These are phyloP conservation scores for Rhegmatorhina hoffmannsi DNA, from an alignment of 2,113 vertebrate genomes.

Conservation along the genomic window DNA sequence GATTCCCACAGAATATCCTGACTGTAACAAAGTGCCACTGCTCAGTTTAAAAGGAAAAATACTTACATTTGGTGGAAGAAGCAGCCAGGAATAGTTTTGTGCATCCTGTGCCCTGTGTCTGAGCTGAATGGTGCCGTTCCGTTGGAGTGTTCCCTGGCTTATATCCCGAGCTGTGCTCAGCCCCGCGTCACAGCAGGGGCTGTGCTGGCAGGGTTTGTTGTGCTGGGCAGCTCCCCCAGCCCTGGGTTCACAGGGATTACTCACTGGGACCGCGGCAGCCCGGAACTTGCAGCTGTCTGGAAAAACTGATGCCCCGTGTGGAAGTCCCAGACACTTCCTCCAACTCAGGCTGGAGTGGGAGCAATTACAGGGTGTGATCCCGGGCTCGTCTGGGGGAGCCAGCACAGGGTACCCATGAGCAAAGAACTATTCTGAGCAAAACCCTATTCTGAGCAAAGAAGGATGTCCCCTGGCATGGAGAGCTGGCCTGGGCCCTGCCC, in stretches of 20 bases:
- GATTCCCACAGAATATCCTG: neutral
- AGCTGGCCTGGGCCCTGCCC: neutral
- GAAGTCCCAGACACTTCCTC: constrained; percentile 38
- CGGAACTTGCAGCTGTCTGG: constrained; percentile 32
- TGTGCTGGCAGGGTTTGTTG: neutral
- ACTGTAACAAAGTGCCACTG: neutral
- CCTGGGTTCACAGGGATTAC: constrained; percentile 46
- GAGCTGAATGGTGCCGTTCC: neutral
- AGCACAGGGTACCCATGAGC: neutral
- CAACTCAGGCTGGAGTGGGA: neutral
- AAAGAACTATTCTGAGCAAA: neutral
- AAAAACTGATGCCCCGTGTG: constrained; percentile 19
- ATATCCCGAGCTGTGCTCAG: neutral
- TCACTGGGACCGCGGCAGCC: neutral
- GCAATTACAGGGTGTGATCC: neutral
- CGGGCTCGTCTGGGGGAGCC: neutral
- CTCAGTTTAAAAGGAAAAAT: neutral
- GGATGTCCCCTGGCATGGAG: neutral
- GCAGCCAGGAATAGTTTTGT: neutral
- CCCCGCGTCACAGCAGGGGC: constrained; percentile 28
- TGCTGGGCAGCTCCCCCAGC: constrained; percentile 28
- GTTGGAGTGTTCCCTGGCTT: constrained; percentile 39
- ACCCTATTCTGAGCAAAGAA: neutral
- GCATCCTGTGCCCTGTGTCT: neutral
- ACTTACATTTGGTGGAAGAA: constrained; percentile 58